Evolutionary conservation across 2,888 invertebrate species (phyloP).

Genomic region (Athrips mouffetella): DNA sequence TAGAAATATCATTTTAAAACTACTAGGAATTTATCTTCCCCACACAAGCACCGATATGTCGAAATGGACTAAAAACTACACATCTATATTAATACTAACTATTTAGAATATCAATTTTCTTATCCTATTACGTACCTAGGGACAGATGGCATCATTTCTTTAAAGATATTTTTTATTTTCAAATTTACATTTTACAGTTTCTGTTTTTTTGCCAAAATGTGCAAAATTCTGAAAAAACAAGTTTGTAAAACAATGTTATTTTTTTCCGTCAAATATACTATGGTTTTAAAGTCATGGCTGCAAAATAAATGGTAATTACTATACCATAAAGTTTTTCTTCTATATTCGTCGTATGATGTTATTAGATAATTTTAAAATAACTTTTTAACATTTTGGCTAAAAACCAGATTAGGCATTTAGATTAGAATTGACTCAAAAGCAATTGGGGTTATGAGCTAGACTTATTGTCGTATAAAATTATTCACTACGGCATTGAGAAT

Average conservation of each 20-base stretch:
- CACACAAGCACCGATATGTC: slow-evolving; percentile 76
- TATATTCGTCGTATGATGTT: no score
- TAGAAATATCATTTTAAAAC: slow-evolving; percentile 40
- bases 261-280: no score
- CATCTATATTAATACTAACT: slow-evolving; percentile 37
- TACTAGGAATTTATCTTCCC: slow-evolving; percentile 58
- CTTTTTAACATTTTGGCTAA: slow-evolving; percentile 25
- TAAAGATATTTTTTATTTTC: slow-evolving; percentile 26
- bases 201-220: slow-evolving; percentile 33
- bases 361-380: no score
- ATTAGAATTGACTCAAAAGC: slow-evolving; percentile 54
- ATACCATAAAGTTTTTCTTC: no score
- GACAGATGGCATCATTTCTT: slow-evolving; percentile 55
- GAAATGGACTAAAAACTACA: slow-evolving; percentile 65
- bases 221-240: no score
- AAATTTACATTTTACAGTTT: slow-evolving; percentile 12
- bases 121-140: slow-evolving; percentile 51
- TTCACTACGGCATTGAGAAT: slow-evolving; percentile 32
- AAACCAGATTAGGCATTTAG: slow-evolving; percentile 29
- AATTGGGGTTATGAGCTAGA: slow-evolving; percentile 40
- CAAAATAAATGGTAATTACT: no score
- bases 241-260: no score
- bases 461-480: slow-evolving; percentile 52
- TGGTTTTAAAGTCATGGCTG: no score
- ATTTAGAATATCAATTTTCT: slow-evolving; percentile 65